Percentiles rank a stretch among this genome's conserved stretches.
Evolutionary conservation across 2,113 vertebrate species (phyloP).

Genomic region (Hemiscyllium ocellatum): DNA sequence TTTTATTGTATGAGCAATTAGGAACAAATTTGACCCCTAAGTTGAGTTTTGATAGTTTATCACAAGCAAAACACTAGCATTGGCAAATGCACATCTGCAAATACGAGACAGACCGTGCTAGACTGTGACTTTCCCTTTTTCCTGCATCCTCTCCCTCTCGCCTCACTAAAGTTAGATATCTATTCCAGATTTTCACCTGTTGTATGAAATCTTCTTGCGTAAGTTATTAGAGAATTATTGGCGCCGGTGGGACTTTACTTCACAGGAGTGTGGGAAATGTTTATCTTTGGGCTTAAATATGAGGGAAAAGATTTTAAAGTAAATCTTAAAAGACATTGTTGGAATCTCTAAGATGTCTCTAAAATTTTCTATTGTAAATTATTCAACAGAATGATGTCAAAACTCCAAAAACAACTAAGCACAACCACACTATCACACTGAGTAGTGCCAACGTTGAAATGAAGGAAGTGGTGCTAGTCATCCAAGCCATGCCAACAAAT

Average conservation of each 20-base stretch:
- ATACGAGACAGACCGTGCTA: neutral
- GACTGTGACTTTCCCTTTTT: neutral
- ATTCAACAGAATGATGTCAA: constrained; percentile 73
- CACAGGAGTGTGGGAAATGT: neutral
- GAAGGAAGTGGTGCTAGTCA: constrained; percentile 72
- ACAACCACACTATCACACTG: constrained; percentile 70
- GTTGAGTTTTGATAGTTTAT: neutral
- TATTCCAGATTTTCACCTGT: neutral
- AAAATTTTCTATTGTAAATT: constrained; percentile 39
- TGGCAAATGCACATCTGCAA: neutral
- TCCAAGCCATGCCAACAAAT: constrained; percentile 62
- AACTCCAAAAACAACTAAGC: constrained; percentile 75
- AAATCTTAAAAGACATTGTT: constrained; percentile 45
- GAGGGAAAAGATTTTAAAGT: constrained; percentile 40
- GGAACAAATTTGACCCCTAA: neutral
- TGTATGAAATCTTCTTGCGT: neutral
- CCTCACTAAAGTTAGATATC: neutral
- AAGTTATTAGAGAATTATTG: neutral
- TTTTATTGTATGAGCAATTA: neutral
- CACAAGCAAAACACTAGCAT: neutral
- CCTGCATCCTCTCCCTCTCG: neutral
- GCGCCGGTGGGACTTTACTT: neutral
- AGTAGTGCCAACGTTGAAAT: constrained; percentile 64
- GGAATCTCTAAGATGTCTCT: constrained; percentile 44
- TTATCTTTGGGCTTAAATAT: neutral